A percentile compares a stretch with the other conserved stretches of the same genome.
Evolutionary conservation across 35 echinoderm and acorn worm genomes (phyloP).

Genomic region (Stichopus chloronotus): DNA sequence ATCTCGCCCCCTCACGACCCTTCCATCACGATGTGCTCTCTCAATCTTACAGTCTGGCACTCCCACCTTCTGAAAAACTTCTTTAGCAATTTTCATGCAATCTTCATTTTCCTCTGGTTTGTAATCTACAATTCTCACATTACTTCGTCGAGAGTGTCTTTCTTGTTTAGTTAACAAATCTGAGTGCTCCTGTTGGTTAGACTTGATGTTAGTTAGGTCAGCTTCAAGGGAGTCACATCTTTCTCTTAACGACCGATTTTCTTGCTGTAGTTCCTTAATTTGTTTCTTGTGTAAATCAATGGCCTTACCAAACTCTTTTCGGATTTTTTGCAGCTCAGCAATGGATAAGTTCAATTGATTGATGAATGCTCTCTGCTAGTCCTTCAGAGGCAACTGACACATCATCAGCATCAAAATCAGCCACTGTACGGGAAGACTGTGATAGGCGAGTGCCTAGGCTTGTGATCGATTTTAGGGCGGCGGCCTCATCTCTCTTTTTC

Average conservation of each 20-base stretch:
- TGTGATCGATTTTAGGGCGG: not conserved
- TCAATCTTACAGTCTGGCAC: not conserved
- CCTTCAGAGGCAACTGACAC: not conserved
- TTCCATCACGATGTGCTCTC: slow-evolving; percentile 9
- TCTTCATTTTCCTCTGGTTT: not conserved
- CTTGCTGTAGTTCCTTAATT: not conserved
- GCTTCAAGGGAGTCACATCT: slow-evolving; percentile 12
- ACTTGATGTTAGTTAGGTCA: not conserved
- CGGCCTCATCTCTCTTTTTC: not conserved
- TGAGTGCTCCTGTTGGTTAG: not conserved
- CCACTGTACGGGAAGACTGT: not conserved
- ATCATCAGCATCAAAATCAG: not conserved
- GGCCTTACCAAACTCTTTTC: not conserved
- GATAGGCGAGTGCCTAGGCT: not conserved
- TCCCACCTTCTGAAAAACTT: not conserved
- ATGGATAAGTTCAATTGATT: not conserved
- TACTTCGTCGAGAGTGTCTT: not conserved
- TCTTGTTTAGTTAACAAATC: not conserved
- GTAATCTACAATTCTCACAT: not conserved
- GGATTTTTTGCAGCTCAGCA: slow-evolving; percentile 6
- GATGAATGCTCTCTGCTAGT: not conserved
- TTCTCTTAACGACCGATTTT: not conserved
- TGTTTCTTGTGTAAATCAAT: not conserved
- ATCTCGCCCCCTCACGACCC: not conserved
- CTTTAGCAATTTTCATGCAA: not conserved